Evolutionary conservation across 2,797 vertebrate genomes (phyloP).

Genomic region (Caiman crocodilus): DNA sequence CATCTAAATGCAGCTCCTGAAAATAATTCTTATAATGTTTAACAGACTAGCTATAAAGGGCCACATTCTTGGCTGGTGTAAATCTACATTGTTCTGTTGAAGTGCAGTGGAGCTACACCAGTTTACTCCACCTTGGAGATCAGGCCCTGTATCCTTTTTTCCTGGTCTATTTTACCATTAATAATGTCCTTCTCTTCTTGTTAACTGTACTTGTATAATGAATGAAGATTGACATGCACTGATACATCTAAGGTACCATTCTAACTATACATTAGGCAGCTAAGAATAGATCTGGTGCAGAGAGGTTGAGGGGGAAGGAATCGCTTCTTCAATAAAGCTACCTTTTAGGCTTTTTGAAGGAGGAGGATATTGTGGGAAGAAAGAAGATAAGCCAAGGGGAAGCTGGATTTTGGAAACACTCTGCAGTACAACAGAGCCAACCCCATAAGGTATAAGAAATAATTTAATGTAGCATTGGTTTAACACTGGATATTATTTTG

Average conservation of each 20-base stretch:
- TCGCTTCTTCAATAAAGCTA: background rate
- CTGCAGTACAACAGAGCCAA: accelerated
- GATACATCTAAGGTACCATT: background rate
- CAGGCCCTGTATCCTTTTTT: background rate
- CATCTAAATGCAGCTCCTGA: constrained; percentile 25
- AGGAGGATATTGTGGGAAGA: background rate
- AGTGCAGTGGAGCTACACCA: accelerated
- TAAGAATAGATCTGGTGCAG: accelerated
- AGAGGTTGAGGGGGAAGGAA: background rate
- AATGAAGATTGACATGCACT: background rate
- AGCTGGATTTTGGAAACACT: background rate
- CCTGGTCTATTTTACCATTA: background rate
- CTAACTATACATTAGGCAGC: background rate
- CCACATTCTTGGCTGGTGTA: background rate
- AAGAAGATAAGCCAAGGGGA: background rate
- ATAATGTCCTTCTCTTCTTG: background rate
- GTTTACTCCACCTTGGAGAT: background rate
- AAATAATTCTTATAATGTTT: constrained; percentile 40
- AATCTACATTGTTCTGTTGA: background rate
- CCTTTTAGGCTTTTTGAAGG: background rate
- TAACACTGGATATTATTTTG: constrained; percentile 3
- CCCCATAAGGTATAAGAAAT: background rate
- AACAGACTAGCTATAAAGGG: background rate
- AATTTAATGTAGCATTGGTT: constrained; percentile 3
- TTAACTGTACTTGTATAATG: background rate